phyloP scores from a whole-genome alignment of 2,888 invertebrate genomes.

The Phytoseiulus persimilis region DNA sequence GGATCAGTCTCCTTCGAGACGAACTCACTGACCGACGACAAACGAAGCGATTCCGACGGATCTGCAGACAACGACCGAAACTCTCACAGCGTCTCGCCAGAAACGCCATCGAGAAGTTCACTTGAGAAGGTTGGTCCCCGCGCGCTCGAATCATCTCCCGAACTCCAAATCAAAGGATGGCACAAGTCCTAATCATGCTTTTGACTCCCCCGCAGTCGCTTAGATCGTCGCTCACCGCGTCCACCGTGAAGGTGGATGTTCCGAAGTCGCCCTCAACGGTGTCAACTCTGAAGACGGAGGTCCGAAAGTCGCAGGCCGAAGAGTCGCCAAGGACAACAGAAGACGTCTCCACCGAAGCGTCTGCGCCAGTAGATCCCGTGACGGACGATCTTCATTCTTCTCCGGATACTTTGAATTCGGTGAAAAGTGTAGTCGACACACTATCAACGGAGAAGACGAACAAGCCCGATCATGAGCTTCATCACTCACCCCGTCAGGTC shows the following conservation, averaged over 20 bases:
- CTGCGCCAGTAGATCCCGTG: neutral
- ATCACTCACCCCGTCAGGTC: neutral
- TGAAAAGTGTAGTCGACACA: neutral
- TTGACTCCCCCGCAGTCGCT: neutral
- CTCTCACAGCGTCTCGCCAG: slow-evolving; percentile 31
- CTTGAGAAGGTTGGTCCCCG: neutral
- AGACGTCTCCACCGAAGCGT: neutral
- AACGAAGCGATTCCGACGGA: neutral
- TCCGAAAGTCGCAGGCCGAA: neutral
- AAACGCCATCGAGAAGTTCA: slow-evolving; percentile 31
- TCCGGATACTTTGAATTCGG: no score
- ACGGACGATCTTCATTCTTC: no score
- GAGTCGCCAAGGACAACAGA: neutral
- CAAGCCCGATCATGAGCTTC: neutral
- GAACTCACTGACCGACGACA: neutral
- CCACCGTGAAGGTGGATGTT: slow-evolving; percentile 13
- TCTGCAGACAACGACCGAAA: neutral
- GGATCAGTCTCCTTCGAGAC: slow-evolving; percentile 25
- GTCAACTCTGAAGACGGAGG: neutral
- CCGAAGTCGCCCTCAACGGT: neutral
- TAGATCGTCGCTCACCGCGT: slow-evolving; percentile 17
- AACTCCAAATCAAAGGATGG: no score
- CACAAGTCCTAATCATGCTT: no score
- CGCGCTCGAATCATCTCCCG: neutral
- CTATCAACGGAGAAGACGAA: neutral